Percentiles rank a stretch among this genome's conserved stretches.
Conservation (phyloP, 2,888 invertebrate species). For the Sisyra nigra region DNA sequence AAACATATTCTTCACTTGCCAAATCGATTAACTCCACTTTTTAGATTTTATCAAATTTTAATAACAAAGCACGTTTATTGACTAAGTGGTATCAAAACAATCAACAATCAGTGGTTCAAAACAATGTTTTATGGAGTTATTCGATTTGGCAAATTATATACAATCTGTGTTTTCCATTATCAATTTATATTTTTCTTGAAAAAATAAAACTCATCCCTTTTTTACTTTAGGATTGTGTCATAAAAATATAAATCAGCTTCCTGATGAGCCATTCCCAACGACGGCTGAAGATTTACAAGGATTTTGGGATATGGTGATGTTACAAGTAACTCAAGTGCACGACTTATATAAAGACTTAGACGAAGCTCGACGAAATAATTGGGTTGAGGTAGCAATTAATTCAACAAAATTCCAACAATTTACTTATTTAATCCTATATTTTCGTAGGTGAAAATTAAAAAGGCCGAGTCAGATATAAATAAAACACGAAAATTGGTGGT, state of each 20-base stretch:
- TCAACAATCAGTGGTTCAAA: too few species aligned
- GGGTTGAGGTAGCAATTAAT: slow-evolving; percentile 37
- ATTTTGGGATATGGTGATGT: slow-evolving; percentile 95
- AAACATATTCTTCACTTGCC: too few species aligned
- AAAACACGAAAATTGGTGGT: background rate
- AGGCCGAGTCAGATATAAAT: slow-evolving; percentile 1
- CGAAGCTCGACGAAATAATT: slow-evolving; percentile 42
- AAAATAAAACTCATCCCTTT: background rate
- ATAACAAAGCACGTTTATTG: too few species aligned
- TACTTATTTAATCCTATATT: background rate
- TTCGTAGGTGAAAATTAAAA: slow-evolving; percentile 5
- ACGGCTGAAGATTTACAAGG: slow-evolving; percentile 83
- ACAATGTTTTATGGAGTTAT: too few species aligned
- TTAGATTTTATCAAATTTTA: too few species aligned
- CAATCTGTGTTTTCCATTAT: background rate
- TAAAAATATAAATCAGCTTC: slow-evolving; percentile 46
- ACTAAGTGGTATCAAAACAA: too few species aligned
- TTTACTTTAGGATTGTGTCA: slow-evolving; percentile 40
- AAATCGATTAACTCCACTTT: too few species aligned
- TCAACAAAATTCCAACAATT: background rate
- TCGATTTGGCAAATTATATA: too few species aligned
- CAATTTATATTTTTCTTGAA: background rate
- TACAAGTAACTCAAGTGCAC: slow-evolving; percentile 79
- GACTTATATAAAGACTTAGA: slow-evolving; percentile 57
- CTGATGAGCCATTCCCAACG: slow-evolving; percentile 73